Base-by-base conservation (phyloP, 2,888 invertebrate species). In the Athalia circularis region DNA sequence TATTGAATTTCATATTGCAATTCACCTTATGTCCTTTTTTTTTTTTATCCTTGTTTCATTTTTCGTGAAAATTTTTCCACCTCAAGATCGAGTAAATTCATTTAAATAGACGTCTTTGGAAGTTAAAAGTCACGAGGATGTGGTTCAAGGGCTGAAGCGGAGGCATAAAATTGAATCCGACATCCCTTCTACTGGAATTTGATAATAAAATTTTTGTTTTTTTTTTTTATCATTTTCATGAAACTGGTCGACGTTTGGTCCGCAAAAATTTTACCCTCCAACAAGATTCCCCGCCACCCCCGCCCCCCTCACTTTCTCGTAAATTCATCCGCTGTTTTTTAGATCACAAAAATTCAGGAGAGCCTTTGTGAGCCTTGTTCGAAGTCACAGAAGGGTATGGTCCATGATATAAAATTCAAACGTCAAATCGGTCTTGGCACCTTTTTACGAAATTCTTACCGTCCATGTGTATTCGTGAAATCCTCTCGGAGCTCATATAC, bases 1-100 rank as follows among this genome's bases (percentile, higher is more conserved):
- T 75, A 75, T 75, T 64, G 43, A 75, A 75, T 75, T 75, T 75
- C 75, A 29, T 52, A 13, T 29, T 4, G 11, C 13, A 57, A n/a
- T 6, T 64, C 29, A n/a, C 7, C n/a, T 13, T 7, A 0, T n/a
- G 29, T 48, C 74, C 11, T 50, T 48, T 43, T 62, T 7, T 62
- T 47, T 11, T 48, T 15, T 3, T 9, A 62, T 43, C 29, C 29
- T 29, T 2, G 29, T 29, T 29, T 29, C 29, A 29, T 43, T 8
- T 13, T 62, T 13, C 15, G 11, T 29, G 29, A 29, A 29, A 29
- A 29, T 29, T 15, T 4, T 54, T 11, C 54, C 54, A 6, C 54
- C n/a, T n/a, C 9, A n/a, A n/a, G n/a, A 54, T 11, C 9, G n/a
- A 9, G 47, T 59, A 59, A 47, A 59, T 72, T 43, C 13, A 47